These are phyloP conservation scores for Lepus timidus DNA, from an alignment of 2,113 vertebrate genomes.

Conservation along the genomic window DNA sequence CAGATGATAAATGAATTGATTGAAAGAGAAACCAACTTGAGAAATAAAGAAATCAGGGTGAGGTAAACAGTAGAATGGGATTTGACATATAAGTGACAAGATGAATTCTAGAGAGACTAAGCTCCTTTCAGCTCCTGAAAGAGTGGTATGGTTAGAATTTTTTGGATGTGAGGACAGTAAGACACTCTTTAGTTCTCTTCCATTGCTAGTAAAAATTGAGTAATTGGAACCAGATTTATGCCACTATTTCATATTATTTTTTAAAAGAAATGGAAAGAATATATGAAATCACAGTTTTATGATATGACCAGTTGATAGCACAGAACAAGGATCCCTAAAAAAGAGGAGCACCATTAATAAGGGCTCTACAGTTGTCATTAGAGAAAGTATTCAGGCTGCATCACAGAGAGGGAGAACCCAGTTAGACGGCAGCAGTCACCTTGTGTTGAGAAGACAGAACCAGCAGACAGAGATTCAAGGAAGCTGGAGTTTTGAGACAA, in stretches of 20 bases:
- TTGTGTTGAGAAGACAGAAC: background rate
- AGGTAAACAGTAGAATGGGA: background rate
- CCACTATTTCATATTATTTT: background rate
- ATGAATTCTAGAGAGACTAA: background rate
- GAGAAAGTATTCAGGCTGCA: background rate
- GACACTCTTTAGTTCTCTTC: background rate
- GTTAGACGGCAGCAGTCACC: too few relatives aligned
- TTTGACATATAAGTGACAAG: background rate
- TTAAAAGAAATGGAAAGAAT: background rate
- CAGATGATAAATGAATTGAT: background rate
- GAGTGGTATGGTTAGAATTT: background rate
- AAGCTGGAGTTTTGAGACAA: background rate
- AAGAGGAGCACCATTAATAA: background rate
- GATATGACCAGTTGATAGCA: background rate
- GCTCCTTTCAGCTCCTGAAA: background rate
- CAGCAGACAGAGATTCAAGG: background rate
- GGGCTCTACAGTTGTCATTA: background rate
- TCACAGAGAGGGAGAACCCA: background rate
- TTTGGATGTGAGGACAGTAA: background rate
- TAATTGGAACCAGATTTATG: background rate
- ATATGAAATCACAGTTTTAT: background rate
- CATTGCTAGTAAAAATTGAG: background rate
- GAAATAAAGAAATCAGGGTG: background rate
- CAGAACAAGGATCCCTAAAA: background rate
- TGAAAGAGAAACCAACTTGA: background rate